These are phyloP conservation scores for Blastomussa wellsi DNA, from an alignment of 92 coral and sea anemone species.

Conservation along the genomic window DNA sequence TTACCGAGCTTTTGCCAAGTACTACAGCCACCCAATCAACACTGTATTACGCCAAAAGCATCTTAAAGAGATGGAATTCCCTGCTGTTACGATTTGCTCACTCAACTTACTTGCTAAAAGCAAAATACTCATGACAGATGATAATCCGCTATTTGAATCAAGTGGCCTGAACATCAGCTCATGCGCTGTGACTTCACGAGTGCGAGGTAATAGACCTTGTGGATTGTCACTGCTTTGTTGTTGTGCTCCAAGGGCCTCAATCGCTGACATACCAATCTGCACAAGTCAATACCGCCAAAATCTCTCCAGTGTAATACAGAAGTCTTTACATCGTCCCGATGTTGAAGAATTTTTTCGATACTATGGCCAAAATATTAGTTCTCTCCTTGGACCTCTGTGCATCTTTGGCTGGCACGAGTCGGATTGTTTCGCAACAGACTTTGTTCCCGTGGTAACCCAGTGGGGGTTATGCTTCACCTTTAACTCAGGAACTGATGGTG, in stretches of 20 bases:
- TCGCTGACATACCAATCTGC: constrained; percentile 11
- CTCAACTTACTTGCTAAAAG: constrained; percentile 27
- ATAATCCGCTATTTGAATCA: constrained; percentile 33
- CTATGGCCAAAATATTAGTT: constrained; percentile 30
- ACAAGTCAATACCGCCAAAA: constrained; percentile 21
- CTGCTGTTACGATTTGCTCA: constrained; percentile 60
- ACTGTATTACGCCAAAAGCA: constrained; percentile 27
- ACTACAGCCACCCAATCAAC: constrained; percentile 27
- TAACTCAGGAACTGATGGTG: constrained; percentile 39
- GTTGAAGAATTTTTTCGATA: constrained; percentile 5
- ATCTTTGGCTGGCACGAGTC: not conserved
- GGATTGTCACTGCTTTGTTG: constrained; percentile 50
- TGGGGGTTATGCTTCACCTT: constrained; percentile 53
- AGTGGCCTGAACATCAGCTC: constrained; percentile 39
- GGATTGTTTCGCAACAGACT: constrained; percentile 13
- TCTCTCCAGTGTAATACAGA: not conserved
- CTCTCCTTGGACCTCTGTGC: not conserved
- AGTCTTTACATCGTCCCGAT: constrained; percentile 9
- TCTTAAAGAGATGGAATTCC: constrained; percentile 38
- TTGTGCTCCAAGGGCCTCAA: not conserved
- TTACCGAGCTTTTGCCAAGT: constrained; percentile 42
- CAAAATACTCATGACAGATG: constrained; percentile 34
- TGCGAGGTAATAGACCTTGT: constrained; percentile 45
- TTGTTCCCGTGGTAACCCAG: constrained; percentile 16
- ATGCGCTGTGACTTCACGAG: constrained; percentile 42